Conservation (phyloP, 2,888 invertebrate species). For the Stegophylla sp. region DNA sequence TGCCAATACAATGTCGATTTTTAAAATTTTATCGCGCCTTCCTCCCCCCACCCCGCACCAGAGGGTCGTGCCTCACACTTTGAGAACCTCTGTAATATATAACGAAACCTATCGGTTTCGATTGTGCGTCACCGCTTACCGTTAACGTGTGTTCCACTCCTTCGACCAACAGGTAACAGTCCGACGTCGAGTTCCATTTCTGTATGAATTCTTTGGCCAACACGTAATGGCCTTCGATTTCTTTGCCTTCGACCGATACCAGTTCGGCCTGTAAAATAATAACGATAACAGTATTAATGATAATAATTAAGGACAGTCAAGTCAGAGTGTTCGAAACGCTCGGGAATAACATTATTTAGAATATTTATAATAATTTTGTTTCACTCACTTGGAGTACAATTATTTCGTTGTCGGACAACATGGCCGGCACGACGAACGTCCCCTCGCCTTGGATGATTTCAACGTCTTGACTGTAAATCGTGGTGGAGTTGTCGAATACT, state of each 20-base stretch:
- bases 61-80: too few species aligned
- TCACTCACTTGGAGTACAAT: constrained; percentile 71
- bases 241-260: constrained; percentile 74
- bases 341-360: too few species aligned
- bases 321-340: too few species aligned
- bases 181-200: constrained; percentile 74
- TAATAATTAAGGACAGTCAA: too few species aligned
- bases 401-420: constrained; percentile 73
- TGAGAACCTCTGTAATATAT: too few species aligned
- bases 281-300: too few species aligned
- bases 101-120: not conserved
- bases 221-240: constrained; percentile 75
- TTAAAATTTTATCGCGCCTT: too few species aligned
- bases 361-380: constrained; percentile 63
- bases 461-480: constrained; percentile 75
- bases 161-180: constrained; percentile 73
- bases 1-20: too few species aligned
- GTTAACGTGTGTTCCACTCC: constrained; percentile 72
- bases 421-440: constrained; percentile 73
- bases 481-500: constrained; percentile 74
- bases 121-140: constrained; percentile 67
- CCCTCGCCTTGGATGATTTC: constrained; percentile 75
- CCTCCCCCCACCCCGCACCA: too few species aligned
- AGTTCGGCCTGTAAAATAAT: constrained; percentile 69
- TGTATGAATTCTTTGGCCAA: constrained; percentile 72